phyloP scores from a whole-genome alignment of 2,888 invertebrate genomes.

The Amiota minor region DNA sequence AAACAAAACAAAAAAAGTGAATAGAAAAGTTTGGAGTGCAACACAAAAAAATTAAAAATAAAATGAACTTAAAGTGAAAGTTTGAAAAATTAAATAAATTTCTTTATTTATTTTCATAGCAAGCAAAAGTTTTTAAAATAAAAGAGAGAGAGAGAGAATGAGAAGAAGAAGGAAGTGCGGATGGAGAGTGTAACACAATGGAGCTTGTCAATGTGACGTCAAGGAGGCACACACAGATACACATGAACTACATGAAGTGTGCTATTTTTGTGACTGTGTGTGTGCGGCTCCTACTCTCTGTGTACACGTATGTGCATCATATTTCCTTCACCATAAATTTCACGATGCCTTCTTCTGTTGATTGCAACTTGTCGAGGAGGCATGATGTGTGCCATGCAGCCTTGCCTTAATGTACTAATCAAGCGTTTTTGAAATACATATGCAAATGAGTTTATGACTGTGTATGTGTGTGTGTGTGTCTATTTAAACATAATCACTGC shows the following conservation, averaged over 20 bases:
- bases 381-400: too few relatives aligned
- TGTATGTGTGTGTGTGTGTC: constrained; percentile 23
- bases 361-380: too few relatives aligned
- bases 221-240: too few relatives aligned
- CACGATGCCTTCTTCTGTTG: too few relatives aligned
- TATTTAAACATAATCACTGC: constrained; percentile 58
- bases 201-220: too few relatives aligned
- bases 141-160: not conserved
- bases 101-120: not conserved
- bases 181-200: too few relatives aligned
- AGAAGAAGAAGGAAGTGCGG: not conserved
- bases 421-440: constrained; percentile 46
- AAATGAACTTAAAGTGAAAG: constrained; percentile 45
- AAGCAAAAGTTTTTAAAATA: not conserved
- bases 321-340: too few relatives aligned
- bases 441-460: not conserved
- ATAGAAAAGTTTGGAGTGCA: not conserved
- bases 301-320: too few relatives aligned
- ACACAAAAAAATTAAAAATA: constrained; percentile 32
- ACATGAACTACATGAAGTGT: too few relatives aligned
- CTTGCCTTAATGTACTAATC: constrained; percentile 49
- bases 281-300: too few relatives aligned
- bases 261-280: too few relatives aligned
- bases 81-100: constrained; percentile 12
- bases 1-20: not conserved